phyloP scores from a whole-genome alignment of 2,888 invertebrate genomes.

The Folsomia manolachei region DNA sequence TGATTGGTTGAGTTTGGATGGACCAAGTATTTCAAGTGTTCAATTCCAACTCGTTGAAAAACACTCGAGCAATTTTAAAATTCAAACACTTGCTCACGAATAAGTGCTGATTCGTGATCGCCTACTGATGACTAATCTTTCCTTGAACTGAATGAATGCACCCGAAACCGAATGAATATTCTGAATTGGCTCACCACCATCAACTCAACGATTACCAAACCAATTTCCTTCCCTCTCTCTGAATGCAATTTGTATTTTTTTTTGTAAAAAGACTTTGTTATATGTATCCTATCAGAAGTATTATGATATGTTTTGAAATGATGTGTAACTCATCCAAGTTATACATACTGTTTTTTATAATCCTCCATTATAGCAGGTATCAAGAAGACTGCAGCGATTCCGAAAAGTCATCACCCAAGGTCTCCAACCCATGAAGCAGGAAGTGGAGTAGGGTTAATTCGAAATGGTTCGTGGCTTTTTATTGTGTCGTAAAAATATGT shows the following conservation, averaged over 20 bases:
- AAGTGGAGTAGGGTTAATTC: slow-evolving; percentile 50
- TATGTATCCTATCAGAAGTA: background rate
- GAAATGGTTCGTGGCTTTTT: slow-evolving; percentile 48
- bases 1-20: background rate
- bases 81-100: slow-evolving; percentile 18
- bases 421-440: slow-evolving; percentile 51
- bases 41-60: background rate
- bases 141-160: background rate
- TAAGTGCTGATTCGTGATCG: slow-evolving; percentile 9
- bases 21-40: background rate
- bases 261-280: no score
- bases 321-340: background rate
- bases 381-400: slow-evolving; percentile 51
- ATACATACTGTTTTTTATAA: slow-evolving; percentile 3
- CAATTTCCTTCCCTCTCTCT: no score
- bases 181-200: no score
- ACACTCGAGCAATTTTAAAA: slow-evolving; percentile 15
- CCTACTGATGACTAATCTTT: slow-evolving; percentile 16
- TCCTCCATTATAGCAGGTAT: slow-evolving; percentile 44
- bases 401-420: slow-evolving; percentile 46
- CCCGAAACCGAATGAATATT: background rate
- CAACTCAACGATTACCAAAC: no score
- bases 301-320: no score
- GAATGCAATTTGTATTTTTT: no score
- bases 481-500: slow-evolving; percentile 1